Evolutionary conservation across 2,888 invertebrate species (phyloP).

Genomic region (Pollenia amentaria): DNA sequence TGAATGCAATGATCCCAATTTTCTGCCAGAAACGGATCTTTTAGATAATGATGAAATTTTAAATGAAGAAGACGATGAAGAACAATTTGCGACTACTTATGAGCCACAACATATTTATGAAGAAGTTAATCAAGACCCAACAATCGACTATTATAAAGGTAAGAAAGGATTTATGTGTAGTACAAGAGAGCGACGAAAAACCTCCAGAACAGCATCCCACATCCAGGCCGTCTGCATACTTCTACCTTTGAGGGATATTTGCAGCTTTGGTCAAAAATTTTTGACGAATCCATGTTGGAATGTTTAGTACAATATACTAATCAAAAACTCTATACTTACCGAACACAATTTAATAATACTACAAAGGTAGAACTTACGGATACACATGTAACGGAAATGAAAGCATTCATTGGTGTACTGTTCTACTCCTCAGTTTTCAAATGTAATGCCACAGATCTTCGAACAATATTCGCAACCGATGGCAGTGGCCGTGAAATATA

Average conservation of each 20-base stretch:
- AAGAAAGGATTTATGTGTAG: slow-evolving; percentile 49
- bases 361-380: slow-evolving; percentile 60
- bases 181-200: slow-evolving; percentile 24
- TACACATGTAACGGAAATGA: slow-evolving; percentile 64
- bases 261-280: slow-evolving; percentile 18
- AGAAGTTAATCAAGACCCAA: slow-evolving; percentile 4
- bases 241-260: slow-evolving; percentile 50
- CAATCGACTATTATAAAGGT: slow-evolving; percentile 7
- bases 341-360: slow-evolving; percentile 60
- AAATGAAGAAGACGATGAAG: slow-evolving; percentile 12
- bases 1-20: slow-evolving; percentile 23
- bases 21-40: slow-evolving; percentile 19
- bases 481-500: slow-evolving; percentile 70
- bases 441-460: slow-evolving; percentile 60
- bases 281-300: slow-evolving; percentile 36
- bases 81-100: slow-evolving; percentile 12
- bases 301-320: slow-evolving; percentile 50
- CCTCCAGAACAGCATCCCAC: slow-evolving; percentile 42
- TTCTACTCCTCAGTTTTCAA: slow-evolving; percentile 57
- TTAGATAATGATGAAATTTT: slow-evolving; percentile 34
- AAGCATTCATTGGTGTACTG: slow-evolving; percentile 59
- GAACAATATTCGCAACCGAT: slow-evolving; percentile 55
- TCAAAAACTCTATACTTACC: slow-evolving; percentile 52
- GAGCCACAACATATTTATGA: slow-evolving; percentile 1
- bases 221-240: slow-evolving; percentile 34